Conservation (phyloP, 2,113 vertebrate species). For the Butorides virescens region DNA sequence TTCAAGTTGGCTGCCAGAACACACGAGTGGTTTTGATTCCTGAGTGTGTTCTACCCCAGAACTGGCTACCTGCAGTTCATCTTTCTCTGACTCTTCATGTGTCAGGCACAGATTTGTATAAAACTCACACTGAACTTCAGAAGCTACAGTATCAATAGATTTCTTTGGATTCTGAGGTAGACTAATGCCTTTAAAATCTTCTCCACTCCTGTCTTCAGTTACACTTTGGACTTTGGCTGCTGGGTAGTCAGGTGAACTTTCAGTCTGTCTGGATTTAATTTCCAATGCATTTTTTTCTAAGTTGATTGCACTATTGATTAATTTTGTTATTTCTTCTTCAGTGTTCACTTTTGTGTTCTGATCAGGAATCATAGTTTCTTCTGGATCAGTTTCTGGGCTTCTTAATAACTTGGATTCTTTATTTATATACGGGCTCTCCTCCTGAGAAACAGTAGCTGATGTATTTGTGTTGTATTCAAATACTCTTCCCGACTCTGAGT, state of each 20-base stretch:
- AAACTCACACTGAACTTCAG: neutral
- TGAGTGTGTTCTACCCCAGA: neutral
- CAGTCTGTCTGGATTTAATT: constrained; percentile 55
- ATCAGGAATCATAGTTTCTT: neutral
- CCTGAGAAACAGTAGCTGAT: constrained; percentile 20
- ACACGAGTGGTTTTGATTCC: neutral
- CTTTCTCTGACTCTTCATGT: neutral
- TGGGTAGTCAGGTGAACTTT: neutral
- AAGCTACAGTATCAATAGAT: neutral
- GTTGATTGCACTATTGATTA: constrained; percentile 21
- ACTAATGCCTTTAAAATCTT: constrained; percentile 3
- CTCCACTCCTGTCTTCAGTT: neutral
- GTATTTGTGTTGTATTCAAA: neutral
- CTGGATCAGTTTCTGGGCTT: neutral
- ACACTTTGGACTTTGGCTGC: neutral
- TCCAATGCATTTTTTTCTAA: constrained; percentile 57
- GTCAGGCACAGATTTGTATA: neutral
- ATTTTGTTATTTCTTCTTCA: constrained; percentile 41
- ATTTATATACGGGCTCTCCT: neutral
- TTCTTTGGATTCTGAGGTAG: constrained; percentile 16
- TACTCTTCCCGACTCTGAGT: neutral
- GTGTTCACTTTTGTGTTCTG: neutral
- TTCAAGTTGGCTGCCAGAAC: neutral
- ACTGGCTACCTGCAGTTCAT: neutral
- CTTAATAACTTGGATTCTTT: neutral